Base-by-base conservation (phyloP, 2,888 invertebrate genomes). In the Dryococelus australis region DNA sequence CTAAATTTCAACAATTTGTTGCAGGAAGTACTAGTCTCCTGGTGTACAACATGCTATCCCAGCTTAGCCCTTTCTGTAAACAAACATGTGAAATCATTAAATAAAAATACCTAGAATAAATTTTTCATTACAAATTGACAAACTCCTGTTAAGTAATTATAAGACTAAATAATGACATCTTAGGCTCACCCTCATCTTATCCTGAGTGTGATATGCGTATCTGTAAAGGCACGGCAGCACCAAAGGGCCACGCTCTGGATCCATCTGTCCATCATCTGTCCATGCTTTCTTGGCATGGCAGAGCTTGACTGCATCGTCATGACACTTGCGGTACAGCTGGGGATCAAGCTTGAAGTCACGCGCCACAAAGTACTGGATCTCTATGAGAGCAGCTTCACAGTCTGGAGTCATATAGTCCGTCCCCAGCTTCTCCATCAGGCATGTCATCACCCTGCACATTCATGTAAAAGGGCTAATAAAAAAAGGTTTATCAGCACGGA, bases 311-410 rank as follows among this genome's bases (percentile, higher is more conserved):
- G 99, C 99, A 93, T 99, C 99, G 89, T 95, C 95, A 90, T 96
- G 96, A 91, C 99, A 99, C 51, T 96, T 96, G 91, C 95, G 95
- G 91, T 97, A 99, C 83, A 99, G 93, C 90, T 96, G 96, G 0
- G 98, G 97, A 92, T 99, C 98, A 85, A 99, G 93, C 91, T 97
- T 98, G 92, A 98, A 99, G 93, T 99, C 98, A 90, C 99, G 95
- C 0, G 98, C 97, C 89, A 99, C 95, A 92, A 99, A 99, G 92
- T 99, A 99, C 91, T 99, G 99, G 91, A 99, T 98, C 92, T 89
- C 98, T 88, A 99, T 94, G 83, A 99, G 93, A 13, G 98, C 97
- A 89, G 96, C 95, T 93, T 98, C 98, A 93, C 99, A 99, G 26
- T 96, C 96, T 88, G 95, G 95, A 0, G 95, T 96, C 98, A 99